Percentiles rank a stretch among this genome's conserved stretches.
These are phyloP conservation scores for Xyliphius kryptos DNA, from an alignment of 2,113 vertebrate species.

Conservation along the genomic window DNA sequence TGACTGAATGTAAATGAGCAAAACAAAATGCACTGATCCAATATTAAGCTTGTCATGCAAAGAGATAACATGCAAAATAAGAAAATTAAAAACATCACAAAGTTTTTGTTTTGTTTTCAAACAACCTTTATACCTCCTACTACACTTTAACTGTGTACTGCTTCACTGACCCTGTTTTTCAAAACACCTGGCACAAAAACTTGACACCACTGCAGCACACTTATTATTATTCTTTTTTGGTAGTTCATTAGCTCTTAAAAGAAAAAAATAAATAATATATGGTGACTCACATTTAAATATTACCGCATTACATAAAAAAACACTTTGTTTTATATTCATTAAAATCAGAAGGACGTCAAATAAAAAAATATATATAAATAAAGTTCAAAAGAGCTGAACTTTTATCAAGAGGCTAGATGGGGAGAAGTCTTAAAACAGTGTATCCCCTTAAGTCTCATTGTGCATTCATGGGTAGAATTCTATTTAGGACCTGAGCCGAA, in stretches of 20 bases:
- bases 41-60: constrained; percentile 22
- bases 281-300: neutral
- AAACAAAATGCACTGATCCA: constrained; percentile 28
- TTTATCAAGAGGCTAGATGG: constrained; percentile 26
- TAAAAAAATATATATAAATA: constrained; percentile 25
- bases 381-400: constrained; percentile 39
- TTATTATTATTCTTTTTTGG: neutral
- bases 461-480: constrained; percentile 12
- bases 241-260: too few relatives aligned
- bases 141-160: neutral
- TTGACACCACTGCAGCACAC: constrained; percentile 35
- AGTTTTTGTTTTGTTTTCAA: too few relatives aligned
- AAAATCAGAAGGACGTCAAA: constrained; percentile 1
- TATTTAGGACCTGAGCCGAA: neutral
- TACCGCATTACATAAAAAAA: neutral
- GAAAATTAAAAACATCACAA: too few relatives aligned
- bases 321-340: neutral
- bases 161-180: constrained; percentile 42
- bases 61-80: neutral
- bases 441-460: neutral
- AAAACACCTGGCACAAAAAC: constrained; percentile 40
- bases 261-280: too few relatives aligned
- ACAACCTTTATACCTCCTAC: too few relatives aligned
- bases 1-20: neutral
- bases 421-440: neutral